These are phyloP conservation scores for Chelidonichthys spinosus DNA, from an alignment of 2,797 vertebrate genomes.

Conservation along the genomic window DNA sequence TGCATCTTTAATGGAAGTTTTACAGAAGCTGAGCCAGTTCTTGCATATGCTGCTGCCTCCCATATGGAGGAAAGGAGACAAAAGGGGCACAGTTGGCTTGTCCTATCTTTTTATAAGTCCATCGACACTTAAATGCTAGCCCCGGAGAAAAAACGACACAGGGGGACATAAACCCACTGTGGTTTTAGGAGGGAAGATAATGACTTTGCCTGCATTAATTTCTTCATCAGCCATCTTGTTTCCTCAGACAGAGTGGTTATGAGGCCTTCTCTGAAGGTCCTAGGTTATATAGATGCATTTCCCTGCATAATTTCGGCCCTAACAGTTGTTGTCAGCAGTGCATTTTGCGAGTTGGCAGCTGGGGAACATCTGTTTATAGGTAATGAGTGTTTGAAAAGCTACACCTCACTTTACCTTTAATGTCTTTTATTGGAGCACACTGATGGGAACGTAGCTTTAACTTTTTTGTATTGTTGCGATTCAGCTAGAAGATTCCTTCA, in stretches of 20 bases:
- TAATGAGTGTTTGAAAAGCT: slow-evolving; percentile 81
- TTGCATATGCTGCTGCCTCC: slow-evolving; percentile 85
- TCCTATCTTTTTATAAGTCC: slow-evolving; percentile 85
- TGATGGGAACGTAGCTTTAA: slow-evolving; percentile 76
- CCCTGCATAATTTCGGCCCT: slow-evolving; percentile 73
- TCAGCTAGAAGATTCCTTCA: slow-evolving; percentile 71
- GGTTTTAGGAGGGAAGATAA: slow-evolving; percentile 86
- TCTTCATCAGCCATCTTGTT: slow-evolving; percentile 88
- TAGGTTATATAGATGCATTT: slow-evolving; percentile 77
- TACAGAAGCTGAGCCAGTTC: slow-evolving; percentile 88
- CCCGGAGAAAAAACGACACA: slow-evolving; percentile 82
- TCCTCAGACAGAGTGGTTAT: slow-evolving; percentile 85
- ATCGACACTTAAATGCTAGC: slow-evolving; percentile 85
- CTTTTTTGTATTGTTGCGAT: slow-evolving; percentile 76
- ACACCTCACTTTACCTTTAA: slow-evolving; percentile 84
- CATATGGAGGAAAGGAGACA: slow-evolving; percentile 84
- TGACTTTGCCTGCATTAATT: slow-evolving; percentile 86
- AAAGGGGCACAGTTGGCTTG: slow-evolving; percentile 86
- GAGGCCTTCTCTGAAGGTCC: slow-evolving; percentile 82
- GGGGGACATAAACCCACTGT: slow-evolving; percentile 86
- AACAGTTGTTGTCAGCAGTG: slow-evolving; percentile 81
- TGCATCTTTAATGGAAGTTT: slow-evolving; percentile 91
- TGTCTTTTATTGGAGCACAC: slow-evolving; percentile 78
- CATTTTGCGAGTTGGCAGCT: slow-evolving; percentile 81
- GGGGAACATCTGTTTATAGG: slow-evolving; percentile 87